Conservation (phyloP, 2,113 vertebrate species). For the Dipodomys ordii region DNA sequence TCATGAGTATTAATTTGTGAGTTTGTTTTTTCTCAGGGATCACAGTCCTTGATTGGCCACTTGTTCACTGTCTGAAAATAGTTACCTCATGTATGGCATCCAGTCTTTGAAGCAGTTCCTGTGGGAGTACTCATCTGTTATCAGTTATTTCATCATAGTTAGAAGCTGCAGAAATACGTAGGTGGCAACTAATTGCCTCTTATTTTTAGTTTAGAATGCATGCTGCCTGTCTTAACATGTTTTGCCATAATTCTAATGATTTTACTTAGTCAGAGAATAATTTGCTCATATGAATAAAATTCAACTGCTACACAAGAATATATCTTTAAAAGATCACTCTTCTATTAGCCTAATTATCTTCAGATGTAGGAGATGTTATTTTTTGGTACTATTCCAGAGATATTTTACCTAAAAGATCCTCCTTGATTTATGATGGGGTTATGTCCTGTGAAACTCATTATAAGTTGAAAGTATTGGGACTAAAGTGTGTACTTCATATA, state of each 20-base stretch:
- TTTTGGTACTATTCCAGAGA: not conserved
- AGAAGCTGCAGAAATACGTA: conserved; percentile 17
- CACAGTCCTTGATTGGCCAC: not conserved
- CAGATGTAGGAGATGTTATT: not conserved
- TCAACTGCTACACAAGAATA: conserved; percentile 4
- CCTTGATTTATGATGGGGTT: not conserved
- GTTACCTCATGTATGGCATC: not conserved
- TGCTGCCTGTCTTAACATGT: not conserved
- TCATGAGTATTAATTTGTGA: not conserved
- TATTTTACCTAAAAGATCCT: not conserved
- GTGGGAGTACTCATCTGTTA: not conserved
- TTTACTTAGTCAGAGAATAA: conserved; percentile 20
- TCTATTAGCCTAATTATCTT: conserved; percentile 28
- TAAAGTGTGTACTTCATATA: not conserved
- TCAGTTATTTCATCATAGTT: not conserved
- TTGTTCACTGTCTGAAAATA: conserved; percentile 1
- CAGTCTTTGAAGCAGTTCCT: conserved; percentile 50
- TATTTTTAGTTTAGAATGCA: conserved; percentile 41
- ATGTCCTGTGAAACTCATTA: not conserved
- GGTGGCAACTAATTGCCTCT: not conserved
- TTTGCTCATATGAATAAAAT: conserved; percentile 16
- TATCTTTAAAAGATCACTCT: not conserved
- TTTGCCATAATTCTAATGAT: conserved; percentile 46
- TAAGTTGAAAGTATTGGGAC: not conserved
- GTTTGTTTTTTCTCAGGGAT: not conserved